Percentiles rank a stretch among this genome's conserved stretches.
Evolutionary conservation across 2,113 vertebrate genomes (phyloP).

Genomic region (Silurus meridionalis): DNA sequence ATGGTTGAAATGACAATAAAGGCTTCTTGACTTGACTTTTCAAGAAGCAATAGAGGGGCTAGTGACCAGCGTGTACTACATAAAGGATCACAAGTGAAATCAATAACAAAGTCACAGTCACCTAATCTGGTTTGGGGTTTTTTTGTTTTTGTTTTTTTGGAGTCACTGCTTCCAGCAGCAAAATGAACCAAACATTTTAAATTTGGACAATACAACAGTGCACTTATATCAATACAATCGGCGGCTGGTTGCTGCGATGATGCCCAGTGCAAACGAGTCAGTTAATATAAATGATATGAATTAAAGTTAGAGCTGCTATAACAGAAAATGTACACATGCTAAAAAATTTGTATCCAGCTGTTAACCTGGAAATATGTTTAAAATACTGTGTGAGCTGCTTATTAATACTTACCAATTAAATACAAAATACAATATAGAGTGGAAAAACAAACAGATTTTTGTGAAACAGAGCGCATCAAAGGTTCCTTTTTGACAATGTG

Average conservation of each 20-base stretch:
- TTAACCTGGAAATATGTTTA: not conserved
- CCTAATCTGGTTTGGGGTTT: not conserved
- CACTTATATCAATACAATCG: not conserved
- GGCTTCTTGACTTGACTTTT: too few relatives aligned
- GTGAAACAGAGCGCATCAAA: not conserved
- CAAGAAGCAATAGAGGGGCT: not conserved
- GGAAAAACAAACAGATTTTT: not conserved
- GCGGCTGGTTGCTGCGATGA: not conserved
- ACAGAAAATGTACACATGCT: not conserved
- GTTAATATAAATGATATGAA: not conserved
- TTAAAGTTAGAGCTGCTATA: not conserved
- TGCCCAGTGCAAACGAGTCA: not conserved
- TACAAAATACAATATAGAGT: not conserved
- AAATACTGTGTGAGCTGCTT: too few relatives aligned
- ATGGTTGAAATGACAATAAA: too few relatives aligned
- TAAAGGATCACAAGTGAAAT: not conserved
- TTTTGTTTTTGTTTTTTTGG: not conserved
- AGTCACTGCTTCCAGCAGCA: not conserved
- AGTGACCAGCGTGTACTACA: not conserved
- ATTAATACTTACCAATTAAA: not conserved
- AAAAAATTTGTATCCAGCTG: not conserved
- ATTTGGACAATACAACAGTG: not conserved
- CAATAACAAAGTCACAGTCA: not conserved
- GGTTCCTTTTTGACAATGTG: constrained; percentile 1
- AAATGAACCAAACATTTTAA: too few relatives aligned